phyloP scores from a whole-genome alignment of 2,888 invertebrate genomes.

The Coecobrya sp. region DNA sequence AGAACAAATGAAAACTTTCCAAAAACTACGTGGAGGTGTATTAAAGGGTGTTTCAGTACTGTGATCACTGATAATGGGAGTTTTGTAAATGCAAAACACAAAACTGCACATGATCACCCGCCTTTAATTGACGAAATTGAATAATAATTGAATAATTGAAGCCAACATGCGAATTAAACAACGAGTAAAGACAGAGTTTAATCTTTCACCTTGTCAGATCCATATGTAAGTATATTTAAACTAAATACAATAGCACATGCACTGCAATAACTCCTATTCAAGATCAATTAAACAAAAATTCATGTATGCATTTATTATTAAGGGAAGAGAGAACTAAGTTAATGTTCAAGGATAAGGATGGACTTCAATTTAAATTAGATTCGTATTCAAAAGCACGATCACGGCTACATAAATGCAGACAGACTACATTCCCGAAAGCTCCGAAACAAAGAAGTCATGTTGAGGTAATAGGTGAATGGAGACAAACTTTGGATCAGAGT shows the following conservation, averaged over 20 bases:
- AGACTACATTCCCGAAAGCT: neutral
- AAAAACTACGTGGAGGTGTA: no score
- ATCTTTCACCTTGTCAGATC: neutral
- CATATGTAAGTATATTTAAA: neutral
- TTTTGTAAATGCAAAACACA: no score
- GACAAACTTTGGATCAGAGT: neutral
- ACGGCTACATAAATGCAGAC: neutral
- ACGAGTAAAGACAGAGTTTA: neutral
- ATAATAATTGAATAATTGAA: neutral
- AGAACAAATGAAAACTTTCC: no score
- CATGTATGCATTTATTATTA: neutral
- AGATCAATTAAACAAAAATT: neutral
- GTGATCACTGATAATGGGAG: no score
- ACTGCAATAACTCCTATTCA: neutral
- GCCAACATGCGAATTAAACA: neutral
- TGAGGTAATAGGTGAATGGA: neutral
- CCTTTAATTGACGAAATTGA: conserved; percentile 2
- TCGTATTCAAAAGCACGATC: neutral
- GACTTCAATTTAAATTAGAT: neutral
- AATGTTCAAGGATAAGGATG: neutral
- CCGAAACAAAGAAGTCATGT: neutral
- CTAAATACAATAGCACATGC: neutral
- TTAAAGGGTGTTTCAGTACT: no score
- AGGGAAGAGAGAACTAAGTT: neutral
- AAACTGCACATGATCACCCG: no score